Evolutionary conservation across 2,888 invertebrate species (phyloP).

Genomic region (Drosophila acutilabella): DNA sequence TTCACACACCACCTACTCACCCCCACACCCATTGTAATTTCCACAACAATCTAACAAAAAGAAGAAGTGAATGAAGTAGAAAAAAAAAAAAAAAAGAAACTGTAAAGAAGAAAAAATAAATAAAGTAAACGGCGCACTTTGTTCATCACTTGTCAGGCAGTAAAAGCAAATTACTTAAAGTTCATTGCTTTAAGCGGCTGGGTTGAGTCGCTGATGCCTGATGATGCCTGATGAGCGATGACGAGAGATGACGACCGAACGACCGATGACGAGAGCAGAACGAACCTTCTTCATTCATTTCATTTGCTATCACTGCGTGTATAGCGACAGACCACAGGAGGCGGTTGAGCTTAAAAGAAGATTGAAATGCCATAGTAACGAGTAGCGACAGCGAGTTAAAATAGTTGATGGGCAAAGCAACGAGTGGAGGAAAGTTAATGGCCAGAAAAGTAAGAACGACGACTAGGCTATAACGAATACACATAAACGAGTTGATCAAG

Average conservation of each 20-base stretch:
- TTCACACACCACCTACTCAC: conserved; percentile 26
- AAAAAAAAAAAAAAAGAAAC: background rate
- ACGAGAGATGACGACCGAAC: conserved; percentile 64
- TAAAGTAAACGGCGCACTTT: conserved; percentile 60
- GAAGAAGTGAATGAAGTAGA: conserved; percentile 5
- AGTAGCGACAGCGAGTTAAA: background rate
- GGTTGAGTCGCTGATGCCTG: conserved; percentile 43
- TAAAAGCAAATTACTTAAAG: conserved; percentile 80
- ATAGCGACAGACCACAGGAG: conserved; percentile 2
- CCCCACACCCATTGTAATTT: background rate
- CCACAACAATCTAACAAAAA: conserved; percentile 17
- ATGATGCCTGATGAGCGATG: conserved; percentile 72
- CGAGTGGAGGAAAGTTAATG: background rate
- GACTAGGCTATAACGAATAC: background rate
- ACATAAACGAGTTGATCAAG: background rate
- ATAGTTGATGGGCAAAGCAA: background rate
- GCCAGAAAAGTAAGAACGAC: background rate
- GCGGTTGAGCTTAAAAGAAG: background rate
- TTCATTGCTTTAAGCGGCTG: conserved; percentile 77
- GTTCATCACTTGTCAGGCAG: conserved; percentile 74
- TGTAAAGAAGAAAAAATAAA: conserved; percentile 30
- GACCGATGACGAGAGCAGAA: conserved; percentile 56
- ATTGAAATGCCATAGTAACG: background rate
- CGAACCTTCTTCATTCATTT: conserved; percentile 56
- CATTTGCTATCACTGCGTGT: conserved; percentile 42